phyloP scores from a whole-genome alignment of 2,113 vertebrate genomes.

The Plectropomus leopardus region DNA sequence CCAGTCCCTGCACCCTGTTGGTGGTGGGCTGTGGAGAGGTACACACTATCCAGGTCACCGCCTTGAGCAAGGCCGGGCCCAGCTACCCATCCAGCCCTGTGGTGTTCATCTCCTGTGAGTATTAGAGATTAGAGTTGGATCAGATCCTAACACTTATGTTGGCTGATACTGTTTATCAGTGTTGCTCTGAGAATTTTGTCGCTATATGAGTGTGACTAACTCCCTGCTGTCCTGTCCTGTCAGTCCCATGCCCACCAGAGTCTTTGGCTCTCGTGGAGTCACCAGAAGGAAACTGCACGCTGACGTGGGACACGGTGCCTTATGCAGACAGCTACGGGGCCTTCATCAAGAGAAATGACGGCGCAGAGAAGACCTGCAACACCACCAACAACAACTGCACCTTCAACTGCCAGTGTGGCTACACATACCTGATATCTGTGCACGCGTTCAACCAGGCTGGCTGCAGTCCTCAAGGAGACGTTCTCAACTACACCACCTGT shows the following conservation, averaged over 20 bases:
- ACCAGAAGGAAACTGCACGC: slow-evolving; percentile 84
- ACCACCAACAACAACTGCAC: slow-evolving; percentile 86
- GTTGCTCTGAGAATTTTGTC: background rate
- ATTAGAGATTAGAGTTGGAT: background rate
- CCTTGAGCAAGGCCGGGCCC: slow-evolving; percentile 88
- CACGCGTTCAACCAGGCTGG: slow-evolving; percentile 91
- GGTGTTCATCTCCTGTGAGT: slow-evolving; percentile 87
- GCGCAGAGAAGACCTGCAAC: slow-evolving; percentile 88
- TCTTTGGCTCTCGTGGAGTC: slow-evolving; percentile 83
- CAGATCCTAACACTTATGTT: background rate
- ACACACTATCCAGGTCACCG: slow-evolving; percentile 84
- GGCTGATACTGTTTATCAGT: background rate
- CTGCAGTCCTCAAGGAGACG: slow-evolving; percentile 86
- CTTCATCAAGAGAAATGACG: slow-evolving; percentile 89
- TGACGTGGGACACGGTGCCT: slow-evolving; percentile 84
- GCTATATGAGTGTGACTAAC: background rate
- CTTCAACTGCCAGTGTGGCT: slow-evolving; percentile 90
- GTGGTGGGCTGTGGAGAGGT: slow-evolving; percentile 86
- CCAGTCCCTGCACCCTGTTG: slow-evolving; percentile 82
- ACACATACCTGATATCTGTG: slow-evolving; percentile 91
- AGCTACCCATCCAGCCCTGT: slow-evolving; percentile 81
- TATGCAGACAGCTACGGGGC: slow-evolving; percentile 87
- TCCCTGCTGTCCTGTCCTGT: background rate
- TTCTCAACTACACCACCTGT: slow-evolving; percentile 91
- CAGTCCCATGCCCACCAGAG: slow-evolving; percentile 91